Evolutionary conservation across 2,888 invertebrate genomes (phyloP), one percentile per base, ranked within the genome.

Genomic region (Nymphalis urticae): DNA sequence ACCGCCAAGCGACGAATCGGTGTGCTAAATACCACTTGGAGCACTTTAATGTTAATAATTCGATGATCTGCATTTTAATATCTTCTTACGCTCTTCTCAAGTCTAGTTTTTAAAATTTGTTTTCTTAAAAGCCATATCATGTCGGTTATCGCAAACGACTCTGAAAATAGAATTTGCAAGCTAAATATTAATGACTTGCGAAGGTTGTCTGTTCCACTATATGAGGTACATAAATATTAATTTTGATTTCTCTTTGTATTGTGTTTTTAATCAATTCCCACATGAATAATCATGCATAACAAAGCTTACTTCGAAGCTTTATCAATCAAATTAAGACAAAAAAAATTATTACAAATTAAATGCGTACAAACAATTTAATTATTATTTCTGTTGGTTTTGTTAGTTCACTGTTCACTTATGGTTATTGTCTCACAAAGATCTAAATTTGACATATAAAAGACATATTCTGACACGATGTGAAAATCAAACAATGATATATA

Each of bases 111-210:
- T 13, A 42, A n/a, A n/a, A n/a, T n/a, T n/a, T n/a, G n/a, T n/a
- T n/a, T n/a, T n/a, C n/a, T n/a, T n/a, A n/a, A n/a, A n/a, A n/a
- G n/a, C n/a, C n/a, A n/a, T n/a, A n/a, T n/a, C n/a, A n/a, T n/a
- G n/a, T n/a, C 42, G 56, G 62, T 58, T 67, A 62, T 62, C 62
- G 58, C 50, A 50, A 62, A 36, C 62, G 42, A 32, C 48, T 51
- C 58, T 62, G 17, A 48, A 50, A 67, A 62, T 58, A 58, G 62
- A 67, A 58, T 67, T 67, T 67, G 58, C 67, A 62, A 67, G 62
- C 62, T 67, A 62, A 62, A 67, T 67, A 67, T 66, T 51, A 60
- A 60, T 66, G 65, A 32, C 42, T 53, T 42, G 53, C 53, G 51
- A 60, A 51, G 51, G 47, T 42, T 6, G n/a, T 24, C 24, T 51